Conservation (phyloP, 2,113 vertebrate genomes). For the Mastomys natalensis region DNA sequence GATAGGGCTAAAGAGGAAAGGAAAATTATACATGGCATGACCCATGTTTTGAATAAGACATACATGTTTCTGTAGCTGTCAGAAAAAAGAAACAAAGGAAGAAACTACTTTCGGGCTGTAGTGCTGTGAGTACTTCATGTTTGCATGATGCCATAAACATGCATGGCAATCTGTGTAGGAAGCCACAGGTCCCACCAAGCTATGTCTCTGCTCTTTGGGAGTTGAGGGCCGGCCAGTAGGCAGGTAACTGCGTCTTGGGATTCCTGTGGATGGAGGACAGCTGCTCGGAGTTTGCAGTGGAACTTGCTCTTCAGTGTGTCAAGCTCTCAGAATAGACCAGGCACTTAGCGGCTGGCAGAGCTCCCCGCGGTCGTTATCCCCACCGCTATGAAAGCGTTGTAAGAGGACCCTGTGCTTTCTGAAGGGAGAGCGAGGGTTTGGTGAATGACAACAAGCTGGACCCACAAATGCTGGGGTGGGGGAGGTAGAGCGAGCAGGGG, state of each 20-base stretch:
- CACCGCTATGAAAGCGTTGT: neutral
- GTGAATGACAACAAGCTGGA: too few species aligned
- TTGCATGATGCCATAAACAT: neutral
- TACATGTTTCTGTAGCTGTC: neutral
- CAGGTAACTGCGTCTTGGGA: neutral
- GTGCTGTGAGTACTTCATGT: neutral
- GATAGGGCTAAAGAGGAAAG: neutral
- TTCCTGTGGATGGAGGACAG: neutral
- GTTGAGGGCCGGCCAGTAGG: neutral
- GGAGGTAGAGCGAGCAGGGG: neutral
- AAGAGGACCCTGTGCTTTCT: neutral
- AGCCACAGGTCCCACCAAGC: neutral
- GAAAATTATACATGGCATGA: neutral
- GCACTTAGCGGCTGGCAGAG: neutral
- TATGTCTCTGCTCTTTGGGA: neutral
- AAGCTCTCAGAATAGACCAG: neutral
- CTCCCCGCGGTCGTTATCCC: neutral
- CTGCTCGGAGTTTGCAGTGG: neutral
- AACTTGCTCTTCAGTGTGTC: neutral
- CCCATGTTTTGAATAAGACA: slow-evolving; percentile 17
- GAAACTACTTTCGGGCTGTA: neutral
- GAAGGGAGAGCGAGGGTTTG: accelerated
- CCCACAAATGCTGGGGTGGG: too few species aligned
- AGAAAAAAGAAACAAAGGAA: neutral
- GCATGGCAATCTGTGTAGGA: neutral